Evolutionary conservation across 2,797 vertebrate genomes (phyloP).

Genomic region (Pelodytes ibericus): DNA sequence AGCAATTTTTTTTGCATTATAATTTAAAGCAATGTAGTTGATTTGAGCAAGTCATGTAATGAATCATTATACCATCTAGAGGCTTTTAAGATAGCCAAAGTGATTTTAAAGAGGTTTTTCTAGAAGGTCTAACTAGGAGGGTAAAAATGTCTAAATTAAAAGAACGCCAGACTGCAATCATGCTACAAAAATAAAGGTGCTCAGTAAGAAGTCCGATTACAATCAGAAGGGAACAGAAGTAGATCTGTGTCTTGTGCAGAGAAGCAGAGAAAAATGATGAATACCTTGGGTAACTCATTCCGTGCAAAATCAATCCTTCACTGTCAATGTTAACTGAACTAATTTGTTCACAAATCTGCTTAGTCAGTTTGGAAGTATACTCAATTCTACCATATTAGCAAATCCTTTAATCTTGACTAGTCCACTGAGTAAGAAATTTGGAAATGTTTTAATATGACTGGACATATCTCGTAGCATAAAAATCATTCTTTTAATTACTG

Average conservation of each 20-base stretch:
- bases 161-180: slow-evolving; percentile 81
- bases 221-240: slow-evolving; percentile 77
- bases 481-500: slow-evolving; percentile 99
- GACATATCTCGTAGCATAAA: slow-evolving; percentile 93
- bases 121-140: slow-evolving; percentile 75
- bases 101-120: slow-evolving; percentile 80
- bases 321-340: slow-evolving; percentile 93
- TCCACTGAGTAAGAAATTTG: slow-evolving; percentile 88
- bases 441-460: slow-evolving; percentile 92
- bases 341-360: slow-evolving; percentile 94
- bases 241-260: slow-evolving; percentile 73
- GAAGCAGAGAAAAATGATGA: slow-evolving; percentile 77
- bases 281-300: slow-evolving; percentile 79
- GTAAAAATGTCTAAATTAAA: slow-evolving; percentile 82
- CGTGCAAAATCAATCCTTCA: slow-evolving; percentile 88
- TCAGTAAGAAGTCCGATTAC: slow-evolving; percentile 81
- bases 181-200: slow-evolving; percentile 76
- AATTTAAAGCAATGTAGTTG: slow-evolving; percentile 75
- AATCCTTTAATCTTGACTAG: slow-evolving; percentile 98
- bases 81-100: slow-evolving; percentile 71
- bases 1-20: slow-evolving; percentile 77
- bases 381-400: slow-evolving; percentile 93
- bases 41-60: slow-evolving; percentile 76
- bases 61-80: slow-evolving; percentile 74
- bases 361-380: slow-evolving; percentile 91